Evolutionary conservation across 1,140 invertebrate species (phyloP).

Genomic region (Ridgeia piscesae): DNA sequence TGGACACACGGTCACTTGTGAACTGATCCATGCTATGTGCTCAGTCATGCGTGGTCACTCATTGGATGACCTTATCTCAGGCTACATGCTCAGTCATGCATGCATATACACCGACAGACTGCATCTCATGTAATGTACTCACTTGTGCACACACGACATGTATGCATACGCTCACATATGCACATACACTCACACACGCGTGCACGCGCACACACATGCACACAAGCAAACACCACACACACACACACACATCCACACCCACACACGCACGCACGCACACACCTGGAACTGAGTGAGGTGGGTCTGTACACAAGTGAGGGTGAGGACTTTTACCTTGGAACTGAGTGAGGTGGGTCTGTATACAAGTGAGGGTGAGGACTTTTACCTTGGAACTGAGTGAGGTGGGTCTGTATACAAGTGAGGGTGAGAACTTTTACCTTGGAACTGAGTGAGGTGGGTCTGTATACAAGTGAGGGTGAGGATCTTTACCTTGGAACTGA

Average conservation of each 20-base stretch:
- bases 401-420: neutral
- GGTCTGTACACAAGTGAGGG: too few relatives aligned
- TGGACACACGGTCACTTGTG: conserved; percentile 26
- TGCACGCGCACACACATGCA: too few relatives aligned
- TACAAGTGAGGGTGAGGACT: too few relatives aligned
- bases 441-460: neutral
- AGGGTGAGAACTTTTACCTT: neutral
- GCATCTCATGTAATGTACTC: too few relatives aligned
- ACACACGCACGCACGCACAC: too few relatives aligned
- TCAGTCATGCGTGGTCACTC: neutral
- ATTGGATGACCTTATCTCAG: neutral
- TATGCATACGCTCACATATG: too few relatives aligned
- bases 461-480: neutral
- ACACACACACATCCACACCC: too few relatives aligned
- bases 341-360: too few relatives aligned
- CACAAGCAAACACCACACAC: too few relatives aligned
- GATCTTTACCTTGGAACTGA: neutral
- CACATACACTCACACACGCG: too few relatives aligned
- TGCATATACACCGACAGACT: neutral
- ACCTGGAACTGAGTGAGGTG: too few relatives aligned
- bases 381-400: conserved; percentile 6
- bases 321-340: too few relatives aligned
- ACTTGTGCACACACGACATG: neutral
- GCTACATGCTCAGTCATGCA: neutral
- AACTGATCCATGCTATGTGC: neutral